phyloP scores from a whole-genome alignment of 2,888 invertebrate genomes.

The Seladonia tumulorum region DNA sequence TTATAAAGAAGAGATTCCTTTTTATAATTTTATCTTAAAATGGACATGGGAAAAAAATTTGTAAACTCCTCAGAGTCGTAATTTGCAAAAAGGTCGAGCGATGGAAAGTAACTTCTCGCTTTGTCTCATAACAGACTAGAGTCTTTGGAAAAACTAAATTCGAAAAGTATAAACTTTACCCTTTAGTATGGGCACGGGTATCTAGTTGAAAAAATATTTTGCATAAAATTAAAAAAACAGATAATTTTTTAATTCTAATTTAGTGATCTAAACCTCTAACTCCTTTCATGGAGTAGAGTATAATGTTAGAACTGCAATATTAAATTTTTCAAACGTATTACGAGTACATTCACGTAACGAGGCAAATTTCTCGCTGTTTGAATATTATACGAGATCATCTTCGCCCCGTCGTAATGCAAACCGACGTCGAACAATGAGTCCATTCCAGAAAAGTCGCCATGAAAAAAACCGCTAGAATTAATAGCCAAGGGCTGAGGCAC shows the following conservation, averaged over 20 bases:
- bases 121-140: background rate
- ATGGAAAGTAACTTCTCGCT: background rate
- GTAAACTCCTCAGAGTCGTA: background rate
- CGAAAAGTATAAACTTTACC: background rate
- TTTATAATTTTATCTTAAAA: background rate
- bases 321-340: background rate
- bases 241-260: background rate
- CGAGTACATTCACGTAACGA: background rate
- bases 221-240: background rate
- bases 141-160: background rate
- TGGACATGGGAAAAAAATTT: background rate
- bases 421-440: background rate
- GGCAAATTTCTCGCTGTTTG: background rate
- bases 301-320: background rate
- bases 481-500: background rate
- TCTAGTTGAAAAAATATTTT: background rate
- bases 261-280: background rate
- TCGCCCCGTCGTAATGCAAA: background rate
- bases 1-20: background rate
- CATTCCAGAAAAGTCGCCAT: background rate
- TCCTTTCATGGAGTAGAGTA: background rate
- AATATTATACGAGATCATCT: conserved; percentile 1
- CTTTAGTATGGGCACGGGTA: background rate
- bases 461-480: background rate
- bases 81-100: background rate